These are phyloP conservation scores for Umimayanthus kanabou DNA, from an alignment of 92 coral and sea anemone genomes.

Conservation along the genomic window DNA sequence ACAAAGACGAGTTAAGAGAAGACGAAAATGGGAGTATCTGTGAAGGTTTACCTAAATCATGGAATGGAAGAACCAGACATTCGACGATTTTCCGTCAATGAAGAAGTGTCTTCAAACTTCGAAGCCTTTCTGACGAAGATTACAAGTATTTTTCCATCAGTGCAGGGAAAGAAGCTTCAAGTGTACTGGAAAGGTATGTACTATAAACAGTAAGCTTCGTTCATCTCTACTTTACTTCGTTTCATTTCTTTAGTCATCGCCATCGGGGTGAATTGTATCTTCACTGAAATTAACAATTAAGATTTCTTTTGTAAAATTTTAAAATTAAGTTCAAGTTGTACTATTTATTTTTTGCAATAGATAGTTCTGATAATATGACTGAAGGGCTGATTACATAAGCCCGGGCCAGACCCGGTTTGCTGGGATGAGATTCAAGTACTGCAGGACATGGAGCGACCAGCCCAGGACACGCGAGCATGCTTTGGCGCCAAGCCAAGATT, in stretches of 20 bases:
- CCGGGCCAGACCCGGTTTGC: too few relatives aligned
- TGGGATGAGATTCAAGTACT: too few relatives aligned
- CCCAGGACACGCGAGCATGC: too few relatives aligned
- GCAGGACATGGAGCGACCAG: too few relatives aligned
- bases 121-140: conserved; percentile 57
- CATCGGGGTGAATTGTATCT: background rate
- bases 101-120: conserved; percentile 54
- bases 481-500: too few relatives aligned
- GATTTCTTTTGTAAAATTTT: too few relatives aligned
- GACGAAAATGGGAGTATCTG: conserved; percentile 46
- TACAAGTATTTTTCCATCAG: conserved; percentile 50
- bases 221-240: background rate
- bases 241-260: background rate
- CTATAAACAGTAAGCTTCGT: background rate
- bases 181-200: conserved; percentile 63
- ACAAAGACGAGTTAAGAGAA: background rate
- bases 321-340: too few relatives aligned
- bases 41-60: conserved; percentile 43
- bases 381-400: too few relatives aligned
- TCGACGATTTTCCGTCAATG: conserved; percentile 66
- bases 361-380: background rate
- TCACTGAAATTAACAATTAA: too few relatives aligned
- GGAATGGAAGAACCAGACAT: conserved; percentile 53
- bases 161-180: conserved; percentile 57
- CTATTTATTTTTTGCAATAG: too few relatives aligned